phyloP scores from a whole-genome alignment of 2,888 invertebrate species.

The Tortrix viridana region DNA sequence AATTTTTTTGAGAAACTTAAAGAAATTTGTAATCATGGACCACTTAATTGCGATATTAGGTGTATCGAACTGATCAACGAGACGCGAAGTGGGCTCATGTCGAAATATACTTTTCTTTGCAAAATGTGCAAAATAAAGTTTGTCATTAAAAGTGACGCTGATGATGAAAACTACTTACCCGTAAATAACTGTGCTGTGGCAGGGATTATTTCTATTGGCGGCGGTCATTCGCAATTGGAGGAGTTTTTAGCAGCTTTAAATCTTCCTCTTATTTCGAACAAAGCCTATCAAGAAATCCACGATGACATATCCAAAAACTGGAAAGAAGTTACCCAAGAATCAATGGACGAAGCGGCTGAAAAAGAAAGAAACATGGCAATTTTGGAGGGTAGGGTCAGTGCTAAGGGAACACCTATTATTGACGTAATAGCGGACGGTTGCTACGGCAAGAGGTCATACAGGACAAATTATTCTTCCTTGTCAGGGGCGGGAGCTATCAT shows the following conservation, averaged over 20 bases:
- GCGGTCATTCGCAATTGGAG: constrained; percentile 19
- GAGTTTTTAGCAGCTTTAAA: constrained; percentile 14
- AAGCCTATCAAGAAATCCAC: not conserved
- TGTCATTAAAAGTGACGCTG: constrained; percentile 4
- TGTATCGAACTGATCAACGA: constrained; percentile 11
- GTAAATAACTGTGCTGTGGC: constrained; percentile 24
- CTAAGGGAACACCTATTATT: constrained; percentile 9
- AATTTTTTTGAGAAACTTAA: constrained; percentile 11
- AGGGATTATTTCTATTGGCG: constrained; percentile 13
- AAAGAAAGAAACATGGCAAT: constrained; percentile 25
- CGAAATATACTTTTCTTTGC: constrained; percentile 16
- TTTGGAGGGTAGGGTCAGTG: constrained; percentile 11
- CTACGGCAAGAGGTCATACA: too few relatives aligned
- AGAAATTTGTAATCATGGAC: constrained; percentile 18
- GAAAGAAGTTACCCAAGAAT: constrained; percentile 2
- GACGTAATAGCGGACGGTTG: constrained; percentile 27
- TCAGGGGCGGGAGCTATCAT: too few relatives aligned
- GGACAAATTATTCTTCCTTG: too few relatives aligned
- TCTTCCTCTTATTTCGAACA: constrained; percentile 8
- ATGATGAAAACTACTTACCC: constrained; percentile 15
- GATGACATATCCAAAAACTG: constrained; percentile 10
- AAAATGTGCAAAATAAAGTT: constrained; percentile 22
- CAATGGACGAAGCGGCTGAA: constrained; percentile 19
- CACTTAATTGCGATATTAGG: constrained; percentile 6
- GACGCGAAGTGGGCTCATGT: constrained; percentile 8